phyloP scores from a whole-genome alignment of 2,113 vertebrate genomes.

The Epinephelus moara region DNA sequence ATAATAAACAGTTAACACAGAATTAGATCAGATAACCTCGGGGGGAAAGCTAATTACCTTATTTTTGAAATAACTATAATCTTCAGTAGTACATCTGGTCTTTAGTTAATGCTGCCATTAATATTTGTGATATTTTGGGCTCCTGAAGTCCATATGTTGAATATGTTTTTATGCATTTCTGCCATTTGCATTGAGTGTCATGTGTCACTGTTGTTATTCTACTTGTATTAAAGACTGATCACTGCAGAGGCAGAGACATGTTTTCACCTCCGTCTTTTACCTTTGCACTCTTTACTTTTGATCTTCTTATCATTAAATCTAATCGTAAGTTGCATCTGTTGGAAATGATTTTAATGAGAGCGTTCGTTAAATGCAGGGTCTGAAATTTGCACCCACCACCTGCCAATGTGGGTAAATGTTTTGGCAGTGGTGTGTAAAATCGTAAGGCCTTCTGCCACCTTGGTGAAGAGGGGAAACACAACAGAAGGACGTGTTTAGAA shows the following conservation, averaged over 20 bases:
- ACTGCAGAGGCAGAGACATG: not conserved
- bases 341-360: slow-evolving; percentile 31
- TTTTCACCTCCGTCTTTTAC: slow-evolving; percentile 1
- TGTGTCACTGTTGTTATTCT: not conserved
- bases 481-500: too few species aligned
- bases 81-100: slow-evolving; percentile 68
- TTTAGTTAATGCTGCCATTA: slow-evolving; percentile 52
- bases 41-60: slow-evolving; percentile 69
- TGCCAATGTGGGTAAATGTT: too few species aligned
- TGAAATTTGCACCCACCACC: too few species aligned
- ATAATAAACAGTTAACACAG: slow-evolving; percentile 79
- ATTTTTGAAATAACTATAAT: slow-evolving; percentile 66
- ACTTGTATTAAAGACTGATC: not conserved
- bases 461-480: too few species aligned
- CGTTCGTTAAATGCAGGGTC: not conserved
- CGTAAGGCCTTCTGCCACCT: too few species aligned
- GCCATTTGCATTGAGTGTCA: slow-evolving; percentile 15
- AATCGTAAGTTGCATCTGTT: slow-evolving; percentile 19
- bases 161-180: slow-evolving; percentile 26
- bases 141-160: slow-evolving; percentile 25
- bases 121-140: slow-evolving; percentile 49
- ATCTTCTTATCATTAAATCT: slow-evolving; percentile 6
- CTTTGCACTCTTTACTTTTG: not conserved
- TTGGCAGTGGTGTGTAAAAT: too few species aligned
- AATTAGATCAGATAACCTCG: slow-evolving; percentile 75